Evolutionary conservation across 2,888 invertebrate genomes (phyloP).

Genomic region (Alsophila aescularia): DNA sequence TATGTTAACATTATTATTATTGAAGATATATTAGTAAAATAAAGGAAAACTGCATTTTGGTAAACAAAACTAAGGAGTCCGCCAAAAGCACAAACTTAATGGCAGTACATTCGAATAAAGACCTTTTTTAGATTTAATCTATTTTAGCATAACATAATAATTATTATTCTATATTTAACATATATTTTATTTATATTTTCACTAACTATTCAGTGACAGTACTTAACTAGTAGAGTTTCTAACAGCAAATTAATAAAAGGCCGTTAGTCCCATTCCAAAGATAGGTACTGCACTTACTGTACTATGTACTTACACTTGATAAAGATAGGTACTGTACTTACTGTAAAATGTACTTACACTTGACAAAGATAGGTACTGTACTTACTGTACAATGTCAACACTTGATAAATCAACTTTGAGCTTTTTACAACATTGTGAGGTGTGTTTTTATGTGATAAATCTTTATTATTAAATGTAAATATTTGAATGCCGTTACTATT

Average conservation of each 20-base stretch:
- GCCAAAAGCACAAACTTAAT: slow-evolving; percentile 33
- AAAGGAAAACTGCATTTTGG: slow-evolving; percentile 13
- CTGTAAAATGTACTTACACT: too few species aligned
- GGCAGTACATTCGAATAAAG: slow-evolving; percentile 26
- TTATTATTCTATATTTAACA: slow-evolving; percentile 16
- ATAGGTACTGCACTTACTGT: too few species aligned
- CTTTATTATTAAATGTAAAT: slow-evolving; percentile 76
- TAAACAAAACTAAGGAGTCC: not conserved
- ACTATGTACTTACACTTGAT: too few species aligned
- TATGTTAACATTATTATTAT: not conserved
- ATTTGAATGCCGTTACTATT: slow-evolving; percentile 72
- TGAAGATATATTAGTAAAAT: not conserved
- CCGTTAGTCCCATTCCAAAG: slow-evolving; percentile 41
- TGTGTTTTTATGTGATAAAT: slow-evolving; percentile 82
- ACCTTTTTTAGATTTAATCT: slow-evolving; percentile 36
- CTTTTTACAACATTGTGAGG: slow-evolving; percentile 68
- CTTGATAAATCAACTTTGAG: slow-evolving; percentile 46
- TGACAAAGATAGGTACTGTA: slow-evolving; percentile 36
- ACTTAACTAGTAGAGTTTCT: not conserved
- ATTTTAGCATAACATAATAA: too few species aligned
- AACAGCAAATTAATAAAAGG: slow-evolving; percentile 21
- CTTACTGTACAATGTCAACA: too few species aligned
- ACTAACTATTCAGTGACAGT: slow-evolving; percentile 16
- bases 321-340: too few species aligned
- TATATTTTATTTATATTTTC: slow-evolving; percentile 11